A percentile compares a stretch with the other conserved stretches of the same genome.
These are phyloP conservation scores for Gymnoscopelus braueri DNA, from an alignment of 2,797 vertebrate species.

Conservation along the genomic window DNA sequence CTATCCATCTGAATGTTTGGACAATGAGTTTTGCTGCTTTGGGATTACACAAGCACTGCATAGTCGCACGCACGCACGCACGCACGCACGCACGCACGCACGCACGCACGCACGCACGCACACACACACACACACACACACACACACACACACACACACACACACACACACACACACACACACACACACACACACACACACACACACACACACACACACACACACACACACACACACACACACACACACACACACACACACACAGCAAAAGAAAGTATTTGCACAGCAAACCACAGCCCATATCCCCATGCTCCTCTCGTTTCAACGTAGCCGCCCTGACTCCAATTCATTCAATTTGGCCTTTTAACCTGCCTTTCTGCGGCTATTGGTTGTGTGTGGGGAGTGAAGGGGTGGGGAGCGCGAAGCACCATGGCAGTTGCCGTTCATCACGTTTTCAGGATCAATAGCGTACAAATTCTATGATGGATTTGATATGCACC, in stretches of 20 bases:
- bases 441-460: conserved; percentile 53
- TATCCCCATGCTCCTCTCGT: conserved; percentile 23
- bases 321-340: conserved; percentile 37
- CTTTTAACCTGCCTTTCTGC: conserved; percentile 50
- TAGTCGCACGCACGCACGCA: neutral
- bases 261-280: conserved; percentile 42
- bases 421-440: conserved; percentile 34
- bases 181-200: conserved; percentile 23
- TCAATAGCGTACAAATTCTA: conserved; percentile 64
- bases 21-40: neutral
- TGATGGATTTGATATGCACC: conserved; percentile 53
- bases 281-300: conserved; percentile 45
- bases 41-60: conserved; percentile 4
- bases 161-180: neutral
- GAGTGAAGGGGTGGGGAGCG: neutral
- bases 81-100: too few relatives aligned
- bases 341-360: conserved; percentile 35
- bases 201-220: too few relatives aligned
- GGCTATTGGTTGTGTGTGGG: conserved; percentile 21
- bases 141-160: neutral
- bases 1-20: neutral
- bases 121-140: too few relatives aligned
- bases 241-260: conserved; percentile 26
- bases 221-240: neutral
- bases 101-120: too few relatives aligned